phyloP scores from a whole-genome alignment of 1,140 invertebrate genomes.

The Polyergus mexicanus region DNA sequence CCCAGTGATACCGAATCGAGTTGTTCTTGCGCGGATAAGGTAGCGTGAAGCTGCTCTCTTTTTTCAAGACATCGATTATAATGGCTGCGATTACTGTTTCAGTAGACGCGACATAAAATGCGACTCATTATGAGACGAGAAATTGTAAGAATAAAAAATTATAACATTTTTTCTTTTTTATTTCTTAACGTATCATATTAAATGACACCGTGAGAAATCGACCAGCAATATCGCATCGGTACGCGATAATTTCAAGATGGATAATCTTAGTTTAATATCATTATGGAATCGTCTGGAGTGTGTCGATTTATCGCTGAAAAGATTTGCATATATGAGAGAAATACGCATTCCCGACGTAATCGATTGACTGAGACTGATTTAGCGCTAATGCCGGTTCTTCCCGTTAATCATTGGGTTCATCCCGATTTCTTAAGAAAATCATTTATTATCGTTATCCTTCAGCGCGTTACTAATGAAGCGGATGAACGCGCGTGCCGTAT shows the following conservation, averaged over 20 bases:
- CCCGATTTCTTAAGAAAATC: slow-evolving; percentile 56
- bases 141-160: too few species aligned
- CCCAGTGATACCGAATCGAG: background rate
- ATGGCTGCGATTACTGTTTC: too few species aligned
- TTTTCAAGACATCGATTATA: background rate
- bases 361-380: slow-evolving; percentile 70
- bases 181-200: too few species aligned
- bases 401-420: slow-evolving; percentile 62
- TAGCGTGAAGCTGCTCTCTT: background rate
- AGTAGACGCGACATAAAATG: too few species aligned
- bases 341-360: slow-evolving; percentile 14
- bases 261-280: slow-evolving; percentile 11
- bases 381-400: slow-evolving; percentile 38
- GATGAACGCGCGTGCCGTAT: slow-evolving; percentile 22
- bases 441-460: slow-evolving; percentile 70
- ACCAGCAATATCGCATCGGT: background rate
- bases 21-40: slow-evolving; percentile 6
- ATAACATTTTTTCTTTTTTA: too few species aligned
- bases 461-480: slow-evolving; percentile 49
- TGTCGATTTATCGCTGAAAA: slow-evolving; percentile 34
- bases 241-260: background rate
- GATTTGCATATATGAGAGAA: background rate
- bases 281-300: background rate
- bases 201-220: background rate
- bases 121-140: too few species aligned